Percentiles rank a stretch among this genome's conserved stretches.
phyloP scores from a whole-genome alignment of 2,113 vertebrate species.

The Himantopus leucocephalus region DNA sequence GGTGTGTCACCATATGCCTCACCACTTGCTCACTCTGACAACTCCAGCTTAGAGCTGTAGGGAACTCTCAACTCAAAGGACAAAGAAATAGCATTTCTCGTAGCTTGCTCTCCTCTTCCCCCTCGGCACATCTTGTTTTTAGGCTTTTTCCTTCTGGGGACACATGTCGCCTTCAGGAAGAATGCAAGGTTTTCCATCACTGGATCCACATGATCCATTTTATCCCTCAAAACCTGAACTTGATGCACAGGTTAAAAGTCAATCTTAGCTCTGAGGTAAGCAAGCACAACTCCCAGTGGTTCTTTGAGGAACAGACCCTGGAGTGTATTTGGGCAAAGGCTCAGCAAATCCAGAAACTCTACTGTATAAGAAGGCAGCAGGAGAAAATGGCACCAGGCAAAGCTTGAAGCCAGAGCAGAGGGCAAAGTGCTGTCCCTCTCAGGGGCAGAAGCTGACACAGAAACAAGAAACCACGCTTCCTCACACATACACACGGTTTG shows the following conservation, averaged over 20 bases:
- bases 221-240: background rate
- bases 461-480: background rate
- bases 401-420: background rate
- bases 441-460: background rate
- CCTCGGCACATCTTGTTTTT: background rate
- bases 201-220: background rate
- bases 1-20: background rate
- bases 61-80: background rate
- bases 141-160: background rate
- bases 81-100: background rate
- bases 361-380: background rate
- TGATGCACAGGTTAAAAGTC: background rate
- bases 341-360: background rate
- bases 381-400: background rate
- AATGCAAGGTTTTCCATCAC: background rate
- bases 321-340: background rate
- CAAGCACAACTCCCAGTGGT: background rate
- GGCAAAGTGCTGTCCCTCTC: background rate
- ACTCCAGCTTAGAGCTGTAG: background rate
- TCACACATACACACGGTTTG: rapidly evolving
- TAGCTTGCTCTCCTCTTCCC: background rate
- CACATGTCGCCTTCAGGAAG: background rate
- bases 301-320: background rate
- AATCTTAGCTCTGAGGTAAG: background rate
- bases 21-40: background rate